phyloP scores from a whole-genome alignment of 2,888 invertebrate species.

The Ennomos erosarius region DNA sequence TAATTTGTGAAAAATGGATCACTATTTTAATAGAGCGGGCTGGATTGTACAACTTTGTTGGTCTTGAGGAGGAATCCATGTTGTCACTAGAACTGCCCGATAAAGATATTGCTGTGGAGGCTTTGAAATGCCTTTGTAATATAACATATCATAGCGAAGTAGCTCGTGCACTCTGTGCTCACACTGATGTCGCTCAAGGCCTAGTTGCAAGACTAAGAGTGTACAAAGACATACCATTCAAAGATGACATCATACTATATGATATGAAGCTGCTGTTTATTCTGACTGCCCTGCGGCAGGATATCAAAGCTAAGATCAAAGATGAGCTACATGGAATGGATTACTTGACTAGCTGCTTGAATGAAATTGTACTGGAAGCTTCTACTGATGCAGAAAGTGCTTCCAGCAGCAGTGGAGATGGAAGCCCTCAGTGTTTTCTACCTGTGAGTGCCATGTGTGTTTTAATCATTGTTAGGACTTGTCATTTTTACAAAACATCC shows the following conservation, averaged over 20 bases:
- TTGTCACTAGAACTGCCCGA: slow-evolving; percentile 66
- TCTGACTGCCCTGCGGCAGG: slow-evolving; percentile 92
- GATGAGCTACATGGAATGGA: slow-evolving; percentile 89
- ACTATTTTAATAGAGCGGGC: slow-evolving; percentile 88
- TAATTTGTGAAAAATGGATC: slow-evolving; percentile 89
- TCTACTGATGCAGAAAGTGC: slow-evolving; percentile 48
- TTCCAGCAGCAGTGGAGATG: slow-evolving; percentile 51
- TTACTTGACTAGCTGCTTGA: slow-evolving; percentile 88
- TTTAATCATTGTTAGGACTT: too few relatives aligned
- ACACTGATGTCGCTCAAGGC: slow-evolving; percentile 88
- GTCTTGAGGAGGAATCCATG: slow-evolving; percentile 63
- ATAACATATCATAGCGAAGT: slow-evolving; percentile 90
- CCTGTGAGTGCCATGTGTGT: slow-evolving; percentile 49
- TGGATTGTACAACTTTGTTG: slow-evolving; percentile 81
- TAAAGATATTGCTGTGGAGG: slow-evolving; percentile 88
- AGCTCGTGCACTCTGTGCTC: slow-evolving; percentile 71
- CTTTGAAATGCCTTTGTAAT: slow-evolving; percentile 95
- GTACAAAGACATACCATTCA: slow-evolving; percentile 87
- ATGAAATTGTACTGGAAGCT: slow-evolving; percentile 85
- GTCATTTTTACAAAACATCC: too few relatives aligned
- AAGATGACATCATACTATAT: slow-evolving; percentile 91
- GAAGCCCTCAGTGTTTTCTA: slow-evolving; percentile 53
- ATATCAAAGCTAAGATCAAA: slow-evolving; percentile 87
- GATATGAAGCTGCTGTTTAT: slow-evolving; percentile 96
- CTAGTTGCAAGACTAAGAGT: slow-evolving; percentile 89